Evolutionary conservation across 2,113 vertebrate species (phyloP).

Genomic region (Mustelus asterias): DNA sequence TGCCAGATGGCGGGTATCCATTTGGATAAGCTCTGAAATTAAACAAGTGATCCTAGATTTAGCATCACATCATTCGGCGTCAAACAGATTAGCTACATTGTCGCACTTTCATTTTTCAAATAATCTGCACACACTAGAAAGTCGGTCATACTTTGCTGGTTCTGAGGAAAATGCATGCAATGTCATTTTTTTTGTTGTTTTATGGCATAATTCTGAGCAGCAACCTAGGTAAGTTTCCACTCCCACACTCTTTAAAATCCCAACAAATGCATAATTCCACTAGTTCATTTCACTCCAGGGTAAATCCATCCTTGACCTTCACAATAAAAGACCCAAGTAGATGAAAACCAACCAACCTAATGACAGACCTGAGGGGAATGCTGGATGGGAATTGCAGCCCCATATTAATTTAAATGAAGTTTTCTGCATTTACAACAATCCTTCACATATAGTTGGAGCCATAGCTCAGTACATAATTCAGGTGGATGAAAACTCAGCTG

Average conservation of each 20-base stretch:
- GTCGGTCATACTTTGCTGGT: too few relatives aligned
- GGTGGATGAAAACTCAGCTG: too few relatives aligned
- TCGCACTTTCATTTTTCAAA: background rate
- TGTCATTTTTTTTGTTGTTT: background rate
- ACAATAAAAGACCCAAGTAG: background rate
- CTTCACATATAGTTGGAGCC: too few relatives aligned
- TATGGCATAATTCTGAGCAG: background rate
- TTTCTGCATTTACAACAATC: too few relatives aligned
- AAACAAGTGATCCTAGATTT: background rate
- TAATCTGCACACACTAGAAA: background rate
- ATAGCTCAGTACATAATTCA: too few relatives aligned
- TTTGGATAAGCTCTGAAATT: background rate
- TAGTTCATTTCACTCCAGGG: background rate
- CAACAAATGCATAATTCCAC: background rate
- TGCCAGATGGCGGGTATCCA: background rate
- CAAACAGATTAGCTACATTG: background rate
- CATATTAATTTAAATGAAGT: too few relatives aligned
- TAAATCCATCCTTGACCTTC: background rate
- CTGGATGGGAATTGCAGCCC: too few relatives aligned
- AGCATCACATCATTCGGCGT: background rate
- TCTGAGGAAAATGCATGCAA: background rate
- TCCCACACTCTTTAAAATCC: background rate
- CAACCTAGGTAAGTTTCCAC: background rate
- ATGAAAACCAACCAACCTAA: background rate
- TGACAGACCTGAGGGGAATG: background rate